A percentile compares a stretch with the other conserved stretches of the same genome.
These are phyloP conservation scores for Botia almorhae DNA, from an alignment of 2,797 vertebrate species.

Conservation along the genomic window DNA sequence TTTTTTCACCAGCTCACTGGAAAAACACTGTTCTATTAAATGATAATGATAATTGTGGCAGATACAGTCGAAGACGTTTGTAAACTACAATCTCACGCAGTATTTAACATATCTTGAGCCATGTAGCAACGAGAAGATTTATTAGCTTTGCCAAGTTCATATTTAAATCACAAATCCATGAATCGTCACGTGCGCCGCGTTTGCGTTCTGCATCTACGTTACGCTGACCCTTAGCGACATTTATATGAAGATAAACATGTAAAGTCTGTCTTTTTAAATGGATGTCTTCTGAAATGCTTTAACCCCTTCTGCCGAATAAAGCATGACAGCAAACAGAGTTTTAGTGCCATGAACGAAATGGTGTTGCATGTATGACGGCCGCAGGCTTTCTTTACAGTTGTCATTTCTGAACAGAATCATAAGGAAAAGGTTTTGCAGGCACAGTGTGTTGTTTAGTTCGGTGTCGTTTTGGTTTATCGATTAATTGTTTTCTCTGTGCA, in stretches of 20 bases:
- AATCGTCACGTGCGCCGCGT: background rate
- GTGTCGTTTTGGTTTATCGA: background rate
- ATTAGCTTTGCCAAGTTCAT: slow-evolving; percentile 13
- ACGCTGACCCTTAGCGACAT: background rate
- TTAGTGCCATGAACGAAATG: slow-evolving; percentile 37
- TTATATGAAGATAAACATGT: background rate
- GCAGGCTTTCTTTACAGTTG: background rate
- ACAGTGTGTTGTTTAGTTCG: slow-evolving; percentile 25
- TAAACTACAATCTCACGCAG: slow-evolving; percentile 31
- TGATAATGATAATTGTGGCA: slow-evolving; percentile 18
- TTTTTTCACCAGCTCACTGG: slow-evolving; percentile 22
- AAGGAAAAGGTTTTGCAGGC: slow-evolving; percentile 33
- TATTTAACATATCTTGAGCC: slow-evolving; percentile 40
- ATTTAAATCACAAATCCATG: background rate
- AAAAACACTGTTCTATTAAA: slow-evolving; percentile 10
- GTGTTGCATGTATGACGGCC: background rate
- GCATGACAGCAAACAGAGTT: slow-evolving; percentile 48
- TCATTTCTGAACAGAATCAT: background rate
- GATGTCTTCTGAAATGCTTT: slow-evolving; percentile 22
- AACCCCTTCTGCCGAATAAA: slow-evolving; percentile 54
- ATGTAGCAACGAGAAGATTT: slow-evolving; percentile 33
- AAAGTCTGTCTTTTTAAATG: slow-evolving; percentile 9
- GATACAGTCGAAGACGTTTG: slow-evolving; percentile 29
- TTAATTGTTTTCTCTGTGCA: background rate
- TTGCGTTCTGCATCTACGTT: background rate